Evolutionary conservation across 1,140 invertebrate genomes (phyloP).

Genomic region (Coboldia fuscipes): DNA sequence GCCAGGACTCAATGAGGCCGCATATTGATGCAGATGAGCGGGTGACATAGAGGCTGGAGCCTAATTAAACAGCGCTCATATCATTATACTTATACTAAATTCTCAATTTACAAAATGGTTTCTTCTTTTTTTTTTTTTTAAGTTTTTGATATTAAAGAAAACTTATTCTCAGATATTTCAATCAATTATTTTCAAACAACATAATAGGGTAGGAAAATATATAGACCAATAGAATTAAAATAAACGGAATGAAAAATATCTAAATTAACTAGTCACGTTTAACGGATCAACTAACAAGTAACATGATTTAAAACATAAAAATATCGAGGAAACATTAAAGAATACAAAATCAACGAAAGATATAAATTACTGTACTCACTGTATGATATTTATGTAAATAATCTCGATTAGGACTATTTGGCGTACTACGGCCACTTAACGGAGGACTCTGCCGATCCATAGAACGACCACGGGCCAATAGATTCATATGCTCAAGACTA

Average conservation of each 20-base stretch:
- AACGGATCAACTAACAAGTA: too few relatives aligned
- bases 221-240: neutral
- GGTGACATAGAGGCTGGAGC: constrained; percentile 76
- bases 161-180: neutral
- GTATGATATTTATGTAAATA: constrained; percentile 29
- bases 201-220: neutral
- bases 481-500: constrained; percentile 81
- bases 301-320: too few relatives aligned
- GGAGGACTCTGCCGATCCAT: constrained; percentile 54
- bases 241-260: too few relatives aligned
- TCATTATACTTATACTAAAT: neutral
- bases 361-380: constrained; percentile 11
- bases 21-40: constrained; percentile 60
- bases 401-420: constrained; percentile 20
- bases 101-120: neutral
- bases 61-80: constrained; percentile 21
- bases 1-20: constrained; percentile 37
- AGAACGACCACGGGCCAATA: constrained; percentile 53
- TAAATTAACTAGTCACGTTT: too few relatives aligned
- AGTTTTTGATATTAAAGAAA: neutral
- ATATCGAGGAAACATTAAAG: neutral
- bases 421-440: constrained; percentile 41
- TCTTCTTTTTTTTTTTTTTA: neutral
- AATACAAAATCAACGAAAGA: too few relatives aligned
- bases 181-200: neutral